A percentile compares a stretch with the other conserved stretches of the same genome.
phyloP scores from a whole-genome alignment of 2,888 invertebrate species.

The Alloplasta piceator region DNA sequence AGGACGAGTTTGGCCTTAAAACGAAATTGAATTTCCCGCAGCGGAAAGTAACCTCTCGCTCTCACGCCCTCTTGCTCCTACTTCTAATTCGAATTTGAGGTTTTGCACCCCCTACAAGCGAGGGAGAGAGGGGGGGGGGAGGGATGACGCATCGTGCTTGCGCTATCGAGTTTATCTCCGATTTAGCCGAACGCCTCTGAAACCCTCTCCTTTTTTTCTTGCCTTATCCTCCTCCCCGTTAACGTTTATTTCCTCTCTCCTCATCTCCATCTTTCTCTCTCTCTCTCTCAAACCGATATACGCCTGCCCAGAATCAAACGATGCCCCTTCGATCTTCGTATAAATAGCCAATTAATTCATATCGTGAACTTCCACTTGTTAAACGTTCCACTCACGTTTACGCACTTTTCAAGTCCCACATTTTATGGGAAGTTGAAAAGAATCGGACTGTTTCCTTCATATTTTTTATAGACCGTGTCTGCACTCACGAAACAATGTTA shows the following conservation, averaged over 20 bases:
- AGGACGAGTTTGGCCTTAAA: constrained; percentile 66
- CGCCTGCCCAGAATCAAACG: constrained; percentile 58
- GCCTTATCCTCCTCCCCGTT: constrained; percentile 28
- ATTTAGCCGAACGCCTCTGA: constrained; percentile 62
- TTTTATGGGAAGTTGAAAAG: no score
- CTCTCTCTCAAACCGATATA: constrained; percentile 15
- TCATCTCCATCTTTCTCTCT: neutral
- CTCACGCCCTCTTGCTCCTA: constrained; percentile 26
- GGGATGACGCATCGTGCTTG: constrained; percentile 43
- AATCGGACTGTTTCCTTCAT: no score
- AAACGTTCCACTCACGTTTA: neutral
- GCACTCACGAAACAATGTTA: no score
- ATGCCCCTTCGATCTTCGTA: constrained; percentile 35
- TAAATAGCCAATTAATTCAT: constrained; percentile 27
- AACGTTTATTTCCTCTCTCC: constrained; percentile 47
- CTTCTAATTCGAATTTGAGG: constrained; percentile 66
- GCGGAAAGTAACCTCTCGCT: constrained; percentile 49
- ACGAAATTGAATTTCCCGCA: constrained; percentile 65
- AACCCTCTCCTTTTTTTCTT: constrained; percentile 32
- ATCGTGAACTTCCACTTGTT: constrained; percentile 25
- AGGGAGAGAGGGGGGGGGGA: constrained; percentile 23
- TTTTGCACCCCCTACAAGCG: constrained; percentile 49
- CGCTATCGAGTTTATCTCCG: constrained; percentile 64
- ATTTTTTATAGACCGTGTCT: no score
- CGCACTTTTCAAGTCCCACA: neutral